A percentile compares a stretch with the other conserved stretches of the same genome.
Evolutionary conservation across 2,113 vertebrate genomes (phyloP).

Genomic region (Mystacornis crossleyi): DNA sequence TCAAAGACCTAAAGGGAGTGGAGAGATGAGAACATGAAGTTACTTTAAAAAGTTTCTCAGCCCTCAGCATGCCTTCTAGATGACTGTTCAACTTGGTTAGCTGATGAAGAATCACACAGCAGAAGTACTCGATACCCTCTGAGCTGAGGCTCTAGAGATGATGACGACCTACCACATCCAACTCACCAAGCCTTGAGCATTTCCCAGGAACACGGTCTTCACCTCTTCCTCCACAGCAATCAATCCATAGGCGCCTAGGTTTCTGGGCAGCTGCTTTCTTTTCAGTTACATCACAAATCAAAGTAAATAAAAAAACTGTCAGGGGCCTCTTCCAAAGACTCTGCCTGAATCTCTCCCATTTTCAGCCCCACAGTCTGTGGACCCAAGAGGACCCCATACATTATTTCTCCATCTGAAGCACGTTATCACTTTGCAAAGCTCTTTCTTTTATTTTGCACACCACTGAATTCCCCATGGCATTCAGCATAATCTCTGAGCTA

Average conservation of each 20-base stretch:
- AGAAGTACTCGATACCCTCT: not conserved
- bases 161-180: not conserved
- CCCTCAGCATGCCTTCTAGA: not conserved
- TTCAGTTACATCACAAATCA: slow-evolving; percentile 46
- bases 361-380: not conserved
- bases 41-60: not conserved
- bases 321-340: not conserved
- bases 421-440: not conserved
- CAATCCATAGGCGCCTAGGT: not conserved
- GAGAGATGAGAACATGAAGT: not conserved
- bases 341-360: not conserved
- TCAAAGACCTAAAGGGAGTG: not conserved
- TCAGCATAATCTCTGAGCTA: not conserved
- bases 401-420: not conserved
- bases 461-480: not conserved
- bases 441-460: not conserved
- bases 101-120: not conserved
- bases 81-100: not conserved
- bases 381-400: not conserved
- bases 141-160: not conserved
- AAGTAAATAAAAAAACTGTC: not conserved
- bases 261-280: slow-evolving; percentile 27
- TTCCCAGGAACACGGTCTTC: not conserved
- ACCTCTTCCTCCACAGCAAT: slow-evolving; percentile 4
- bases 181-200: not conserved